Base-by-base conservation (phyloP, 2,888 invertebrate genomes). In the Eustalomyia histrio region DNA sequence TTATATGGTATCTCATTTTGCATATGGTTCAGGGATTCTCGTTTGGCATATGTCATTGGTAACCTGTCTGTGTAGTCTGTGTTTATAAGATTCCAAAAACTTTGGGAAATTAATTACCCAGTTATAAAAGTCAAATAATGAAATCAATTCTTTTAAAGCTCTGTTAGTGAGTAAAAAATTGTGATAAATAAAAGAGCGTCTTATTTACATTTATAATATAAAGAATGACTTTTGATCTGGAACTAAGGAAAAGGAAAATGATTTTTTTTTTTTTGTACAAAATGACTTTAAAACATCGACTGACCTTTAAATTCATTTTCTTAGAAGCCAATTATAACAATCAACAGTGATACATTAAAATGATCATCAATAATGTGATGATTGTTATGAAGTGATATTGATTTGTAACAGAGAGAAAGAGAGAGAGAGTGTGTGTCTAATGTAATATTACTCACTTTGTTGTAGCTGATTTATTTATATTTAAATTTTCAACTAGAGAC, bases 401-500 rank as follows among this genome's bases (percentile, higher is more conserved):
- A 35, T 33, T 57, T 9, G 43, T 14, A 12, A 33, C 33, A 16
- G 16, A 47, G 21, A 35, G 21, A 47, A 18, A 52, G 33, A 52
- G 12, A 21, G 10, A 18, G 10, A 68, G 68, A 55, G 60, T n/a
- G n/a, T n/a, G n/a, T n/a, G n/a, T 47, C 18, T 35, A 58, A 71
- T 43, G 39, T 39, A 16, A 57, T 61, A 17, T 85, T 88, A 93
- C 95, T 94, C 91, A 96, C 96, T 96, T 94, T 88, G 89, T 89
- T 87, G 88, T 90, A 86, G 89, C 89, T 84, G 93, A 94, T 91
- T 95, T 95, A 91, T 96, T 96, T 87, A 97, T 97, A 86, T 95
- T 94, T 86, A 99, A 93, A 91, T 98, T 98, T 92, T 98, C 97
- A 82, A 98, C 98, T 86, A 99, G 92, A 84, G 96, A 96, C 83